Evolutionary conservation across 2,113 vertebrate species (phyloP).

Genomic region (Colius striatus): DNA sequence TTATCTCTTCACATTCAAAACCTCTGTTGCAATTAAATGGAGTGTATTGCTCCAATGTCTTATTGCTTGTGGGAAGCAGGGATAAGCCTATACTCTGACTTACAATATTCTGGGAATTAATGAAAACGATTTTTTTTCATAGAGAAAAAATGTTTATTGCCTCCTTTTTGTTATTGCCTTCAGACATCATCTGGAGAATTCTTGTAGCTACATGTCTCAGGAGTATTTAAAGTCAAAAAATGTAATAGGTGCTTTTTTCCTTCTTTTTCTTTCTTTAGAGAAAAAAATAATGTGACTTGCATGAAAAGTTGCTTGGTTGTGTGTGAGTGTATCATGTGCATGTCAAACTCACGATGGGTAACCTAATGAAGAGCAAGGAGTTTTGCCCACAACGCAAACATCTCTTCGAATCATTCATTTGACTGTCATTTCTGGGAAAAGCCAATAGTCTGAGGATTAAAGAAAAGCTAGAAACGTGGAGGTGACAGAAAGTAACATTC

Average conservation of each 20-base stretch:
- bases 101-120: slow-evolving; percentile 3
- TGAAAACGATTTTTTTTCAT: not conserved
- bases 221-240: slow-evolving; percentile 30
- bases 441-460: not conserved
- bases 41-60: not conserved
- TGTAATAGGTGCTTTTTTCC: not conserved
- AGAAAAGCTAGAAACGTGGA: not conserved
- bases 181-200: not conserved
- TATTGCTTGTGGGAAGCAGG: slow-evolving; percentile 1
- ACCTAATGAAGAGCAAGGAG: not conserved
- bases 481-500: not conserved
- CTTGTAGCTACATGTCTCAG: not conserved
- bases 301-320: not conserved
- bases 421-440: not conserved
- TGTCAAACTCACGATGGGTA: not conserved
- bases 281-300: not conserved
- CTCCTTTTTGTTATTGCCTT: not conserved
- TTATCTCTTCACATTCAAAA: not conserved
- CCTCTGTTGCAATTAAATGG: not conserved
- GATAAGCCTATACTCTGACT: not conserved
- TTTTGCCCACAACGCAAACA: not conserved
- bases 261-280: not conserved
- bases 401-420: not conserved
- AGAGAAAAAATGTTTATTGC: not conserved
- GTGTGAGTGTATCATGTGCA: not conserved